Evolutionary conservation across 2,888 invertebrate species (phyloP), one percentile per base, ranked within the genome.

Genomic region (Ametastegia equiseti): DNA sequence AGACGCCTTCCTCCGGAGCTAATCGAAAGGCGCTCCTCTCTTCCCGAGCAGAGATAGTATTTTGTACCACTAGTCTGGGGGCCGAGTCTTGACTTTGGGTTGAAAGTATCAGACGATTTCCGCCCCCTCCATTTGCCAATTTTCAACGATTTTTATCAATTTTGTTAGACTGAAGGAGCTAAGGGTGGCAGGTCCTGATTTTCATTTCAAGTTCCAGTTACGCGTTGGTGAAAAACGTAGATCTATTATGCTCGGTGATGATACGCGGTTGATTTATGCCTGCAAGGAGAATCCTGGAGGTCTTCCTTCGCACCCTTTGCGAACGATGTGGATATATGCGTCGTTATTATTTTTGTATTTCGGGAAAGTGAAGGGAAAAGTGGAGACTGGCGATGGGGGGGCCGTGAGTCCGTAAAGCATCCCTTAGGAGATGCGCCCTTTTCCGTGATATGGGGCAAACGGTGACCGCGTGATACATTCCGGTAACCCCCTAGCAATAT

Each of bases 321-420:
- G 42, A 81, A 82, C 81, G 82, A 82, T 82, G 84, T 65, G 39
- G 81, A 39, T 81, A 50, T 42, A 47, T 67, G 79, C 81, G 54
- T 85, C 86, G 86, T 87, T 88, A 86, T 88, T 88, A 88, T 87
- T 88, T 86, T 85, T 85, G 85, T 85, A 85, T 85, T 84, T 83
- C 84, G n/a, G n/a, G n/a, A n/a, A n/a, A n/a, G n/a, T n/a, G n/a
- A n/a, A n/a, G n/a, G n/a, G n/a, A n/a, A n/a, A n/a, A n/a, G n/a
- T n/a, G n/a, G n/a, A n/a, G n/a, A n/a, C n/a, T n/a, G n/a, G n/a
- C n/a, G n/a, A n/a, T n/a, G n/a, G n/a, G n/a, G n/a, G 57, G 45
- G 77, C 9, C 45, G 45, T 15, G 39, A 60, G 77, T 81, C 63
- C 23, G 23, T 19, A 63, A n/a, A 19, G 30, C 45, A 63, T 33